Evolutionary conservation across 2,797 vertebrate genomes (phyloP).

Genomic region (Cossypha heuglini): DNA sequence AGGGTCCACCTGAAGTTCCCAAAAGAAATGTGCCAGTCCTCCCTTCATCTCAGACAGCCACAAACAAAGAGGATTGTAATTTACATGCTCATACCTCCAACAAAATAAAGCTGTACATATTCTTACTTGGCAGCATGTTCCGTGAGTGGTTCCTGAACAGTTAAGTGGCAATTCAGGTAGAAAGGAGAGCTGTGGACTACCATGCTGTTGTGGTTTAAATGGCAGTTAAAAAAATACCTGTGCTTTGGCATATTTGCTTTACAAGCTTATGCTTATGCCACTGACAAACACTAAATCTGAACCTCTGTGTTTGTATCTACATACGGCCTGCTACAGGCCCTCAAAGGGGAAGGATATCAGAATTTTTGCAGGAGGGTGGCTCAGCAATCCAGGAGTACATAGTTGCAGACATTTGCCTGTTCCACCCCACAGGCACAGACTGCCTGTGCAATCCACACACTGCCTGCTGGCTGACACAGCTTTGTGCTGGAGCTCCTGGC

Average conservation of each 20-base stretch:
- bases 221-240: not conserved
- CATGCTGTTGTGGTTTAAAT: not conserved
- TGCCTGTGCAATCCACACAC: fast-evolving
- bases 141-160: not conserved
- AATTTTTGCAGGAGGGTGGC: not conserved
- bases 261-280: not conserved
- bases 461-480: not conserved
- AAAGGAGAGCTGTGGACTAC: not conserved
- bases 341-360: not conserved
- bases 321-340: not conserved
- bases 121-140: not conserved
- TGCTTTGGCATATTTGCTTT: not conserved
- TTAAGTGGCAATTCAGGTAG: not conserved
- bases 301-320: not conserved
- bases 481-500: not conserved
- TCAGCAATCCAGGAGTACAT: not conserved
- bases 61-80: not conserved
- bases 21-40: not conserved
- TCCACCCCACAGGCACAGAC: fast-evolving
- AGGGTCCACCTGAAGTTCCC: not conserved
- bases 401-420: not conserved
- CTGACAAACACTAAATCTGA: not conserved
- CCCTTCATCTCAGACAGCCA: not conserved
- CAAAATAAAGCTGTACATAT: not conserved
- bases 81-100: not conserved